phyloP scores from a whole-genome alignment of 1,140 invertebrate genomes.

The Bombus haemorrhoidalis region DNA sequence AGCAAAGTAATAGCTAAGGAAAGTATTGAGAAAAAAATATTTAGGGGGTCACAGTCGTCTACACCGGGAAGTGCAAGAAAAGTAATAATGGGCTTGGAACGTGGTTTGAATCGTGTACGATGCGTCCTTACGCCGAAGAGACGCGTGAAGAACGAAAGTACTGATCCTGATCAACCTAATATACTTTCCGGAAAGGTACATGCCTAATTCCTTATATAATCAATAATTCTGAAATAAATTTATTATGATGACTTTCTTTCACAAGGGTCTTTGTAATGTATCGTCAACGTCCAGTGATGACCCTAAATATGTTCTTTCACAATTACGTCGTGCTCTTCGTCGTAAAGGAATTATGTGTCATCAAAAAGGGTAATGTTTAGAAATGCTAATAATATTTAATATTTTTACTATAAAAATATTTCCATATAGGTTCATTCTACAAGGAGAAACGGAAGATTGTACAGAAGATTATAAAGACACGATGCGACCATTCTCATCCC shows the following conservation, averaged over 20 bases:
- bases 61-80: conserved; percentile 84
- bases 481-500: conserved; percentile 68
- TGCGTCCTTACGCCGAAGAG: conserved; percentile 88
- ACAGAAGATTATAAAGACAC: conserved; percentile 59
- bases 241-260: conserved; percentile 48
- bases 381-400: conserved; percentile 12
- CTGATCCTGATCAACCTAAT: conserved; percentile 72
- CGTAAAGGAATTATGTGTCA: conserved; percentile 87
- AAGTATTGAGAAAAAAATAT: conserved; percentile 34
- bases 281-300: conserved; percentile 87
- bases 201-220: neutral
- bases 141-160: conserved; percentile 74
- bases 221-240: neutral
- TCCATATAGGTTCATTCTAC: conserved; percentile 86
- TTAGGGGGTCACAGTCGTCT: conserved; percentile 67
- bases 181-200: conserved; percentile 81
- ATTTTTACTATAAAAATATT: conserved; percentile 1
- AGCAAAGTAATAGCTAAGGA: neutral
- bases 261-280: conserved; percentile 89
- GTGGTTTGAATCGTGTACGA: conserved; percentile 86
- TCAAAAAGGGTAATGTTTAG: conserved; percentile 87
- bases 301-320: conserved; percentile 86
- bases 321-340: conserved; percentile 85
- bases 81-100: conserved; percentile 88
- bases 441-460: conserved; percentile 84